A percentile compares a stretch with the other conserved stretches of the same genome.
phyloP scores from a whole-genome alignment of 1,140 invertebrate genomes.

The Tribolium madens region DNA sequence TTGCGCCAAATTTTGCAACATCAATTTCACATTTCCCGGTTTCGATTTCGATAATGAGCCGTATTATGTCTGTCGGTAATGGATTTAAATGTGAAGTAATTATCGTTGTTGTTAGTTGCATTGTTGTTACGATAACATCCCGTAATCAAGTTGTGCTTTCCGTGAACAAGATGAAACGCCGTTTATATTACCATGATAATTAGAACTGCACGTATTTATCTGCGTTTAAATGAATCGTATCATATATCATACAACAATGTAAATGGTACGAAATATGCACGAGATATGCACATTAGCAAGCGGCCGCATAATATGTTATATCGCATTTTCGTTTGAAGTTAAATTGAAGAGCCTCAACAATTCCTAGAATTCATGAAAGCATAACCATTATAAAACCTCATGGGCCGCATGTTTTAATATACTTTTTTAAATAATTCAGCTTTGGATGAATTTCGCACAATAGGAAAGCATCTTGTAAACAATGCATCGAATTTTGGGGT shows the following conservation, averaged over 20 bases:
- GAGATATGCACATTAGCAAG: constrained; percentile 40
- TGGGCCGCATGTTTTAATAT: too few relatives aligned
- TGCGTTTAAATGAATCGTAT: constrained; percentile 38
- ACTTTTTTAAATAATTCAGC: background rate
- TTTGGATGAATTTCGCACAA: background rate
- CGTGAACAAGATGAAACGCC: constrained; percentile 23
- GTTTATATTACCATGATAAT: constrained; percentile 17
- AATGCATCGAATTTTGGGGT: constrained; percentile 18
- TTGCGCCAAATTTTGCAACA: background rate
- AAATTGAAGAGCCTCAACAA: constrained; percentile 41
- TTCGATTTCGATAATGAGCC: constrained; percentile 9
- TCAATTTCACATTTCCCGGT: background rate
- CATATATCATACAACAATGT: constrained; percentile 39
- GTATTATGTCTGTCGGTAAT: constrained; percentile 21
- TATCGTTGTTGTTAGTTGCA: constrained; percentile 7
- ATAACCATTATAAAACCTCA: background rate
- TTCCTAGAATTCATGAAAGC: constrained; percentile 25
- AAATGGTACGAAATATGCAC: constrained; percentile 40
- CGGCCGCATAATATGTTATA: constrained; percentile 20
- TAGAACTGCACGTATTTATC: constrained; percentile 37
- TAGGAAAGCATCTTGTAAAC: constrained; percentile 8
- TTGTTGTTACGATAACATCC: background rate
- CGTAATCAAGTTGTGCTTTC: constrained; percentile 32
- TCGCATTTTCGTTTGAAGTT: constrained; percentile 43
- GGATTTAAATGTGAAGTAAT: constrained; percentile 33